Evolutionary conservation across 2,797 vertebrate genomes (phyloP).

Genomic region (Rhyacichthys aspro): DNA sequence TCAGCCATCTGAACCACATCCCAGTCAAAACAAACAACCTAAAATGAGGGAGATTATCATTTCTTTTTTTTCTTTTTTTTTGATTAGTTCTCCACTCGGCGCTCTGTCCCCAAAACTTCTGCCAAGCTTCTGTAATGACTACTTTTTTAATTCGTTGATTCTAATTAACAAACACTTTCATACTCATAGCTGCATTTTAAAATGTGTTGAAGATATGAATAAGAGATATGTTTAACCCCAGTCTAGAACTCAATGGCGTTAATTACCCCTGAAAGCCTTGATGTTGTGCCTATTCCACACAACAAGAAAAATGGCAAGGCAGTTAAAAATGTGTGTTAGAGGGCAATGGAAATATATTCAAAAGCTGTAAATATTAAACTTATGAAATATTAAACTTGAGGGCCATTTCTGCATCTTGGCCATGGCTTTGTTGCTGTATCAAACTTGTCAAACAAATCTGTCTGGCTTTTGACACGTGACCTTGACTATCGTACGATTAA

Average conservation of each 20-base stretch:
- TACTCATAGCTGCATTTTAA: not conserved
- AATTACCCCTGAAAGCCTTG: constrained; percentile 25
- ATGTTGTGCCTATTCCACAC: not conserved
- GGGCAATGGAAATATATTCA: not conserved
- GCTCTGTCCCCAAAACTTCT: not conserved
- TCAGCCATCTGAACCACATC: constrained; percentile 14
- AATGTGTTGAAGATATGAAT: not conserved
- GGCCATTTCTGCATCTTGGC: too few relatives aligned
- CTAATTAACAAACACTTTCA: not conserved
- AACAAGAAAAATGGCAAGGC: constrained; percentile 4
- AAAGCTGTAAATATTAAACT: too few relatives aligned
- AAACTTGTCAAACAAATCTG: too few relatives aligned
- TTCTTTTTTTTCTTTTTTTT: not conserved
- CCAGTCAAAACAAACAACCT: constrained; percentile 19
- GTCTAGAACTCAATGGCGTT: constrained; percentile 9
- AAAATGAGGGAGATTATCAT: constrained; percentile 13
- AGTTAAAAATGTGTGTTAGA: constrained; percentile 3
- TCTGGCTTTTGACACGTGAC: too few relatives aligned
- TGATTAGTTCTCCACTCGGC: constrained; percentile 1
- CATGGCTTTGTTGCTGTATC: too few relatives aligned
- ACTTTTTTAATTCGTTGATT: constrained; percentile 7
- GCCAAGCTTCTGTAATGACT: not conserved
- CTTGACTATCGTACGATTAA: too few relatives aligned
- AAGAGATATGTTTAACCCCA: constrained; percentile 10
- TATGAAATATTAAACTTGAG: too few relatives aligned